Evolutionary conservation across 2,888 invertebrate genomes (phyloP), one percentile per base, ranked within the genome.

Genomic region (Odontocerum albicorne): DNA sequence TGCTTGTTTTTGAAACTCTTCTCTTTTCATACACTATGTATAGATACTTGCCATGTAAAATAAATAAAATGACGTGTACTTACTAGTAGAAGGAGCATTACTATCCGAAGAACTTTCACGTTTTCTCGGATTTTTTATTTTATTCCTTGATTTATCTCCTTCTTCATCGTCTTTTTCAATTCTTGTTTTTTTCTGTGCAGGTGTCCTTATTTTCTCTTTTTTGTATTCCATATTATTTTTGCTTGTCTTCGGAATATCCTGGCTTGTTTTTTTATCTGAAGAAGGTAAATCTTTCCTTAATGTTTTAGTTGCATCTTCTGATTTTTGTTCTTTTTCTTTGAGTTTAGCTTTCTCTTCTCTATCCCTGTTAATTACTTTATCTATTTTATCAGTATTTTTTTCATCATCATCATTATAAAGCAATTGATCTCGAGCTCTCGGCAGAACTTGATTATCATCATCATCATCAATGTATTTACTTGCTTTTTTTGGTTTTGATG

Each of bases 381-480:
- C 80, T 35, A 80, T 73, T 65, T 73, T 75, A 13, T 68, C 70
- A 60, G 78, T 67, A 19, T 64, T 61, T 27, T 64, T 64, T 6
- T 71, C 70, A 61, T 81, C 78, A 3, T 79, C 80, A 3, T 73
- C 68, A 0, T 70, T 69, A 63, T 81, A 83, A 31, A 81, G 60
- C 1, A 83, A 66, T n/a, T 64, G 65, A 45, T 73, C 67, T 12
- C 79, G 69, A 58, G 75, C 72, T 22, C 70, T 59, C 57, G 66
- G 62, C 0, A 62, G 12, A 20, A 42, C 13, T 8, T 43, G 44
- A 10, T 55, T 40, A 38, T 49, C 54, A n/a, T n/a, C n/a, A n/a
- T n/a, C n/a, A n/a, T n/a, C n/a, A n/a, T n/a, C n/a, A n/a, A n/a
- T n/a, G n/a, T n/a, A n/a, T n/a, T n/a, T n/a, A 27, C 52, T 49